Percentiles rank a stretch among this genome's conserved stretches.
Conservation (phyloP, 2,888 invertebrate species). For the Chloromyia formosa region DNA sequence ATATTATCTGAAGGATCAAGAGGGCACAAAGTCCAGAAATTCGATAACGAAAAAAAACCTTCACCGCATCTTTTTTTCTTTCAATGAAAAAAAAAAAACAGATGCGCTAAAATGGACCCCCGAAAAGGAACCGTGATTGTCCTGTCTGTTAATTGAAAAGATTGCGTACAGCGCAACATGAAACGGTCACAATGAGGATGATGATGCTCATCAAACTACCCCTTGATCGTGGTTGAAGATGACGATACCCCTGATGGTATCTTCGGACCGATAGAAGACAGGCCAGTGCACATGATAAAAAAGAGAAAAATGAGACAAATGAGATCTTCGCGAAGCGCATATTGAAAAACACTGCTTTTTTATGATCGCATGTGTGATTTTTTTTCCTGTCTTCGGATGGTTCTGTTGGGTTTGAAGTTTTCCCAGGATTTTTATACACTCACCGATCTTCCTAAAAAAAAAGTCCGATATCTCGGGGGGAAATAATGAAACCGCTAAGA, state of each 20-base stretch:
- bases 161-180: background rate
- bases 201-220: slow-evolving; percentile 30
- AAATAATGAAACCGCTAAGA: slow-evolving; percentile 36
- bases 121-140: slow-evolving; percentile 28
- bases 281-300: no score
- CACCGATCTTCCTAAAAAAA: background rate
- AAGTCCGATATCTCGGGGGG: background rate
- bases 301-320: slow-evolving; percentile 17
- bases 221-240: slow-evolving; percentile 3
- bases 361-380: slow-evolving; percentile 31
- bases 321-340: background rate
- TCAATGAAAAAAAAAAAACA: slow-evolving; percentile 32
- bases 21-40: slow-evolving; percentile 38
- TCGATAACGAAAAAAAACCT: slow-evolving; percentile 24
- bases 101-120: slow-evolving; percentile 41
- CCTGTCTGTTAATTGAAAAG: slow-evolving; percentile 42
- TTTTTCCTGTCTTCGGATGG: slow-evolving; percentile 9
- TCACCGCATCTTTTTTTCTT: slow-evolving; percentile 16
- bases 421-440: slow-evolving; percentile 27
- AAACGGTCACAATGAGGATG: slow-evolving; percentile 10
- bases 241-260: background rate
- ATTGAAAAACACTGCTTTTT: background rate
- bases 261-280: background rate
- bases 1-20: background rate
- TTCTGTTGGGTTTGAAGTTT: slow-evolving; percentile 13